Evolutionary conservation across 1,140 invertebrate species (phyloP), one percentile per base, ranked within the genome.

Genomic region (Thaumetopoea pityocampa): DNA sequence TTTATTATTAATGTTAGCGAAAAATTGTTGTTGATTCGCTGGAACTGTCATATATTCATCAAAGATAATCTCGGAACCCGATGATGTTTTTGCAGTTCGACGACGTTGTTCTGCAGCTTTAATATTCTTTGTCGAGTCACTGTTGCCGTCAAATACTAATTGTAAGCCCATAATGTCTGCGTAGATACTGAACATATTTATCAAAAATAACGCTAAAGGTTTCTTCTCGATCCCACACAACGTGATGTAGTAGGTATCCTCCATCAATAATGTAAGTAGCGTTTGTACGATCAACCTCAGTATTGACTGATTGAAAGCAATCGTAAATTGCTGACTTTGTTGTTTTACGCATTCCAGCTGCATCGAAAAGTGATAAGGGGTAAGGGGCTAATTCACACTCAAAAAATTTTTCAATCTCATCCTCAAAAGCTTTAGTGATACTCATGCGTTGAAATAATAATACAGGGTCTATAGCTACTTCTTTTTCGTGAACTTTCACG

Each of bases 381-480:
- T 49, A 60, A 1, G 47, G 51, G 23, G 28, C 17, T 34, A 84
- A 48, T 50, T 84, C 69, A 56, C 67, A 71, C 30, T 54, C 36
- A n/a, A 82, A 63, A 51, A 57, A 73, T 30, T 63, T 51, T 60
- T 71, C 51, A 23, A 70, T 48, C 46, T 73, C 45, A 41, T 59
- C 48, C 24, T 44, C 17, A 30, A 49, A 49, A 18, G 29, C 12
- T 42, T 1, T 18, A 33, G 38, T 50, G 35, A 52, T 30, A 40
- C 38, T 42, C 18, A 81, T 78, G 34, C 65, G 46, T 61, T 83
- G 72, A 48, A 77, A 83, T n/a, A 85, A 50, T 48, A 73, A 50
- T 38, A 60, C 23, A 30, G 67, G 63, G 51, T 78, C 62, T 28
- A 81, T 32, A 43, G 60, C 15, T 24, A 81, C 58, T 42, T 61